phyloP scores from a whole-genome alignment of 2,888 invertebrate genomes.

The Dendrolimus pini region DNA sequence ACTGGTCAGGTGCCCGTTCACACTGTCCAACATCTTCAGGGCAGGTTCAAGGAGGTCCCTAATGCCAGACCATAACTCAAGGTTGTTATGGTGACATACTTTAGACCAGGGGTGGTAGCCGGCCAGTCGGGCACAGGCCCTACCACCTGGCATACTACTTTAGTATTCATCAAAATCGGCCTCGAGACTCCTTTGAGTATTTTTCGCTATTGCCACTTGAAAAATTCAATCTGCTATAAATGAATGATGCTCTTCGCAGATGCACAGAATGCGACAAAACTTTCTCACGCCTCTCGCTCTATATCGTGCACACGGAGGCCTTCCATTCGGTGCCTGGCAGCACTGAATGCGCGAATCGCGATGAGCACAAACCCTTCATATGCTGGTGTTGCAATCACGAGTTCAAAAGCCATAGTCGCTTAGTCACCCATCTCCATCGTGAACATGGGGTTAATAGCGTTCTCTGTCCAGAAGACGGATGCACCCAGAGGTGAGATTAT shows the following conservation, averaged over 20 bases:
- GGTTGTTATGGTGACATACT: too few relatives aligned
- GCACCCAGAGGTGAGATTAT: slow-evolving; percentile 35
- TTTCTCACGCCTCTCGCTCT: slow-evolving; percentile 69
- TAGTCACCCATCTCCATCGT: slow-evolving; percentile 62
- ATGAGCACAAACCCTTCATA: slow-evolving; percentile 41
- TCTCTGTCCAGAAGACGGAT: slow-evolving; percentile 59
- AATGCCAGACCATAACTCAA: too few relatives aligned
- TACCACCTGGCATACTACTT: too few relatives aligned
- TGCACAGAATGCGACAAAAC: slow-evolving; percentile 72
- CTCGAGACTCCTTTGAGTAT: too few relatives aligned
- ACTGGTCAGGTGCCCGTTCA: too few relatives aligned
- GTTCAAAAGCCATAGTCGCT: slow-evolving; percentile 58
- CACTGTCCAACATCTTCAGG: too few relatives aligned
- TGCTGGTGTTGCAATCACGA: slow-evolving; percentile 36
- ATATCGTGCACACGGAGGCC: slow-evolving; percentile 70
- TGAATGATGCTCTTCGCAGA: slow-evolving; percentile 21
- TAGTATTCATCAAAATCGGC: too few relatives aligned
- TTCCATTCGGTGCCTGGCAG: slow-evolving; percentile 37
- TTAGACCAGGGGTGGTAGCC: too few relatives aligned
- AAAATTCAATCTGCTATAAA: too few relatives aligned
- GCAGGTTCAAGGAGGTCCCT: too few relatives aligned
- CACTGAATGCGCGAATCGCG: neutral
- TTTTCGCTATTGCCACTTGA: too few relatives aligned
- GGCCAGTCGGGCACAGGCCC: too few relatives aligned
- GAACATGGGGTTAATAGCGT: slow-evolving; percentile 39